These are phyloP conservation scores for Anaspis maculata DNA, from an alignment of 2,888 invertebrate genomes.

Conservation along the genomic window DNA sequence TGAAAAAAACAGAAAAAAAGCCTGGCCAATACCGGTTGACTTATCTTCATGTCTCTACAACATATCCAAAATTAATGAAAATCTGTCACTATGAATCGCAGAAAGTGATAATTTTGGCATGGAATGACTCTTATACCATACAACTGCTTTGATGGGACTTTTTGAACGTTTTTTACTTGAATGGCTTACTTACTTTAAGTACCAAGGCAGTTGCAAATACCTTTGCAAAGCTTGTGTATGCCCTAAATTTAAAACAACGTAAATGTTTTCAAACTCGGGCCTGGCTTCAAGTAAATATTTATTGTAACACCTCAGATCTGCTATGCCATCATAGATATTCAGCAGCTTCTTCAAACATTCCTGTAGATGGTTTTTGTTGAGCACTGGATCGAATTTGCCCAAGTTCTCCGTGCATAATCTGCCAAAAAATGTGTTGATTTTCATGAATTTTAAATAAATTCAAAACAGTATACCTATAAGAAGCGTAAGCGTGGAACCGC, in stretches of 20 bases:
- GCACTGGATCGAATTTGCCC: constrained; percentile 55
- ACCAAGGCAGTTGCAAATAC: constrained; percentile 42
- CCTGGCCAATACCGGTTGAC: too few relatives aligned
- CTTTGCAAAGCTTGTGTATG: constrained; percentile 49
- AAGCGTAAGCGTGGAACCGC: constrained; percentile 62
- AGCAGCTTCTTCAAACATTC: constrained; percentile 65
- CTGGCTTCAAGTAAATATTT: constrained; percentile 33
- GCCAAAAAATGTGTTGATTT: constrained; percentile 12
- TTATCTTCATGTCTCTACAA: too few relatives aligned
- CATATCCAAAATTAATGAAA: too few relatives aligned
- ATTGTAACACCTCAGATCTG: constrained; percentile 9
- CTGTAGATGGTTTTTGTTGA: constrained; percentile 60
- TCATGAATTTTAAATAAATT: constrained; percentile 7
- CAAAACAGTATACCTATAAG: constrained; percentile 50
- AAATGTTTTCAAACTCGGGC: constrained; percentile 56
- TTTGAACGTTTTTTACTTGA: constrained; percentile 20
- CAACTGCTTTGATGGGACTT: too few relatives aligned
- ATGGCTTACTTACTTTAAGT: constrained; percentile 39
- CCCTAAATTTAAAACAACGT: constrained; percentile 59
- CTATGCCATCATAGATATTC: constrained; percentile 46
- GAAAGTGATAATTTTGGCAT: too few relatives aligned
- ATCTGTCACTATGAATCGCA: too few relatives aligned
- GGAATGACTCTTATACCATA: too few relatives aligned
- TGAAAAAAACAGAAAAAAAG: too few relatives aligned
- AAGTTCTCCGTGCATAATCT: constrained; percentile 46